A percentile compares a stretch with the other conserved stretches of the same genome.
phyloP scores from a whole-genome alignment of 2,113 vertebrate species.

The Lanius collurio region DNA sequence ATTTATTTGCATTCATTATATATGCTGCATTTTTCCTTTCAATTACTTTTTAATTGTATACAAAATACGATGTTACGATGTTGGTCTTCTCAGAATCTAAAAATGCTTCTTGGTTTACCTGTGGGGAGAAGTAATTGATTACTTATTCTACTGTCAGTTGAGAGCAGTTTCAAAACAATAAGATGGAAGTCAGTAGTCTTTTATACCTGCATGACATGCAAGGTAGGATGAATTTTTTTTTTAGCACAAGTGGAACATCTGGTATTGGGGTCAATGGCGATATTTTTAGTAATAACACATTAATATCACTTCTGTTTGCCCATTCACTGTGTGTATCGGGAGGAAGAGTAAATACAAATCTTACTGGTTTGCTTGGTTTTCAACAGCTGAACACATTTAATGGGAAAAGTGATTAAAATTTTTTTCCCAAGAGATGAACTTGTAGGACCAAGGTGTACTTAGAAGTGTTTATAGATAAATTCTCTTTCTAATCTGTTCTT shows the following conservation, averaged over 20 bases:
- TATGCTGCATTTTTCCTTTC: background rate
- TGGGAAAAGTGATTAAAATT: background rate
- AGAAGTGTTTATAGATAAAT: background rate
- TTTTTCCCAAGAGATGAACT: background rate
- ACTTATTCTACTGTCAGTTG: background rate
- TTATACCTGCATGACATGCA: background rate
- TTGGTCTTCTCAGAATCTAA: background rate
- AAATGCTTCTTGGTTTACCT: background rate
- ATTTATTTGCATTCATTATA: background rate
- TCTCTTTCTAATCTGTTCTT: background rate
- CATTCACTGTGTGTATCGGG: background rate
- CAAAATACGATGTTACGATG: background rate
- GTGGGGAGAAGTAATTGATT: background rate
- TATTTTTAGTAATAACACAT: background rate
- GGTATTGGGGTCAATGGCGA: background rate
- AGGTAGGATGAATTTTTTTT: background rate
- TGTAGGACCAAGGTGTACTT: background rate
- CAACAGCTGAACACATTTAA: background rate
- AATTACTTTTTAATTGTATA: background rate
- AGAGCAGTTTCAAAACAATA: background rate
- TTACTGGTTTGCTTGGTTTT: background rate
- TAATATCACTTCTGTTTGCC: background rate
- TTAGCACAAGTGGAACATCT: background rate
- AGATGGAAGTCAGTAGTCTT: background rate
- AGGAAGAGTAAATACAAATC: background rate